Evolutionary conservation across 92 coral and sea anemone genomes (phyloP).

Genomic region (Zoanthus sociatus): DNA sequence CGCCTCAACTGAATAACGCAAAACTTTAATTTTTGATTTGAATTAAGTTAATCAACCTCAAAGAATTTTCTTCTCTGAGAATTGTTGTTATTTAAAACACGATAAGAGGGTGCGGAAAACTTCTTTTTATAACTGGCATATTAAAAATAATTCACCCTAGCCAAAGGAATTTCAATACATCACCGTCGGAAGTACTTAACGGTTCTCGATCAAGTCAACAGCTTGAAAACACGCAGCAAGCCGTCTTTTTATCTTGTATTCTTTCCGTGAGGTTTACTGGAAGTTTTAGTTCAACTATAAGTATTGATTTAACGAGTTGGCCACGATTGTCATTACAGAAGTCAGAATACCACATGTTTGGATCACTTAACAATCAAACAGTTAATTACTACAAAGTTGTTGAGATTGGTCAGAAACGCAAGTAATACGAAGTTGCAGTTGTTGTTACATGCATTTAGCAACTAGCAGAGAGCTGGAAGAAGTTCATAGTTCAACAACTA

Average conservation of each 20-base stretch:
- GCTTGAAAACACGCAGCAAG: not conserved
- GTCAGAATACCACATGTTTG: too few species aligned
- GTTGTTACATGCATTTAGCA: too few species aligned
- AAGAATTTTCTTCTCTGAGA: not conserved
- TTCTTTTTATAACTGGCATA: not conserved
- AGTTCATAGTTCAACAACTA: too few species aligned
- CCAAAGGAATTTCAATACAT: not conserved
- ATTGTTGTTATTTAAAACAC: conserved; percentile 20
- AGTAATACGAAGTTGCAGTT: too few species aligned
- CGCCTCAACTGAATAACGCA: not conserved
- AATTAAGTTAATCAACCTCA: conserved; percentile 3
- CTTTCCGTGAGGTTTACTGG: not conserved
- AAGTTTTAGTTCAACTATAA: not conserved
- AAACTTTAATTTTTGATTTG: not conserved
- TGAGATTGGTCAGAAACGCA: not conserved
- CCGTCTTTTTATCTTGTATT: not conserved
- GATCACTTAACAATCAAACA: not conserved
- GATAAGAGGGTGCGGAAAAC: conserved; percentile 19
- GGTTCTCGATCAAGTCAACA: not conserved
- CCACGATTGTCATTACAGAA: conserved; percentile 8
- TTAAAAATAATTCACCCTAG: not conserved
- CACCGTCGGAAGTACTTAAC: not conserved
- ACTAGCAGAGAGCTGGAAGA: not conserved
- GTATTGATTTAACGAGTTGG: not conserved
- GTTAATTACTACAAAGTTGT: too few species aligned